Percentiles rank a stretch among this genome's conserved stretches.
phyloP scores from a whole-genome alignment of 2,888 invertebrate genomes.

The Deroplatys truncata region DNA sequence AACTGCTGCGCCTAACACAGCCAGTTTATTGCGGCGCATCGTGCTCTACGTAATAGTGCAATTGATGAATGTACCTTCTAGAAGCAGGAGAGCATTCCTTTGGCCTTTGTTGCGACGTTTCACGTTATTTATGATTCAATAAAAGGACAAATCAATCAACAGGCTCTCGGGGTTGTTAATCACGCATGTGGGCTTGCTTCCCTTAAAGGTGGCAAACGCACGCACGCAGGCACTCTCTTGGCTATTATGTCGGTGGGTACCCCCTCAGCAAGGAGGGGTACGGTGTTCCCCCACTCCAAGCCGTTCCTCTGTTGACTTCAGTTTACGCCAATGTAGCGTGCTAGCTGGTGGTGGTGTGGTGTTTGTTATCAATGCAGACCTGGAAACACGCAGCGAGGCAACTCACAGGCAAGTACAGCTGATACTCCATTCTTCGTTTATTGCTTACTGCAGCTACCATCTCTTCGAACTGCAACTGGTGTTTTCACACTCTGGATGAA shows the following conservation, averaged over 20 bases:
- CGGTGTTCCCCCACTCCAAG: neutral
- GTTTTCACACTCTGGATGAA: too few relatives aligned
- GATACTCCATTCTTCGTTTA: too few relatives aligned
- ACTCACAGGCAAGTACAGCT: neutral
- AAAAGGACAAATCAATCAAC: neutral
- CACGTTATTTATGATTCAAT: neutral
- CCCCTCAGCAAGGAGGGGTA: neutral
- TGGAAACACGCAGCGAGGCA: neutral
- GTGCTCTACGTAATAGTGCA: too few relatives aligned
- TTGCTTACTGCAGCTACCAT: too few relatives aligned
- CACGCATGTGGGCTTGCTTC: neutral
- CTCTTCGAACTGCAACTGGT: too few relatives aligned
- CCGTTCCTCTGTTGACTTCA: neutral
- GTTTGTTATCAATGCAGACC: neutral
- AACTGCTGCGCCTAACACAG: too few relatives aligned
- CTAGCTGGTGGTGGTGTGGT: neutral
- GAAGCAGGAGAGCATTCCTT: neutral
- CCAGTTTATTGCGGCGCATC: neutral
- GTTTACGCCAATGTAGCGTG: slow-evolving; percentile 17
- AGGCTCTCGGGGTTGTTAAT: neutral
- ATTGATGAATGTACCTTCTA: too few relatives aligned
- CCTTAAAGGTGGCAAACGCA: neutral
- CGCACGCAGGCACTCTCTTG: neutral
- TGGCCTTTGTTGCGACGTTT: neutral
- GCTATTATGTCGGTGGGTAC: neutral